Base-by-base conservation (phyloP, 1,140 invertebrate genomes). In the Brachystomella parvula region DNA sequence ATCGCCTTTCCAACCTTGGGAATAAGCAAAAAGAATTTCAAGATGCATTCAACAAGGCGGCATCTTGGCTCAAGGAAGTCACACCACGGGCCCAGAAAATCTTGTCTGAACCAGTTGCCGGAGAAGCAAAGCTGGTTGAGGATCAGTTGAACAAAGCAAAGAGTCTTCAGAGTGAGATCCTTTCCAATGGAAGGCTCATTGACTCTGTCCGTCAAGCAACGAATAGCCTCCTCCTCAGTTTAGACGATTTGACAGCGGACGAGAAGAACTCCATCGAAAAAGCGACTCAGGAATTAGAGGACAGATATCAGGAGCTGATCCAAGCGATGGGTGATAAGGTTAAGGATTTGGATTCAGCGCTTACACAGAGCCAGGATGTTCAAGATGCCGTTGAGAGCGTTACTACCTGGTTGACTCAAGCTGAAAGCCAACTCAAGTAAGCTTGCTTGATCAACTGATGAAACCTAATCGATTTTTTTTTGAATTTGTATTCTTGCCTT, bases 361-460 rank as follows among this genome's bases (percentile, higher is more conserved):
- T 96, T 33, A 86, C 94, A 3, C 90, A 95, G 77, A 92, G 90
- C 61, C 93, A 96, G 79, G 92, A 90, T n/a, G 87, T 96, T 15
- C 90, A 95, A 76, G 92, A 95, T 77, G 90, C 92, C 9, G 81
- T 96, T 0, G 92, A 96, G 74, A 84, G 87, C 61, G 82, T 96
- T 9, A 84, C 89, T 3, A 78, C 82, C 56, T 96, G 93, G 93
- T 79, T 96, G 33, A 87, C 87, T 66, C 85, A 87, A 70, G 87
- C 88, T 9, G 92, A 96, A 75, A 86, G 83, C 69, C 85, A 87
- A 73, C 86, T 89, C 76, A 92, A 92, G 84, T 85, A 69, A 81
- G 82, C 79, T 63, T 57, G n/a, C 57, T 28, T 49, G n/a, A 33
- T 21, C 39, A 28, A 19, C 26, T 47, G 17, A 29, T 21, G n/a